Percentiles rank a stretch among this genome's conserved stretches.
These are phyloP conservation scores for Linepithema humile DNA, from an alignment of 1,140 invertebrate species.

Conservation along the genomic window DNA sequence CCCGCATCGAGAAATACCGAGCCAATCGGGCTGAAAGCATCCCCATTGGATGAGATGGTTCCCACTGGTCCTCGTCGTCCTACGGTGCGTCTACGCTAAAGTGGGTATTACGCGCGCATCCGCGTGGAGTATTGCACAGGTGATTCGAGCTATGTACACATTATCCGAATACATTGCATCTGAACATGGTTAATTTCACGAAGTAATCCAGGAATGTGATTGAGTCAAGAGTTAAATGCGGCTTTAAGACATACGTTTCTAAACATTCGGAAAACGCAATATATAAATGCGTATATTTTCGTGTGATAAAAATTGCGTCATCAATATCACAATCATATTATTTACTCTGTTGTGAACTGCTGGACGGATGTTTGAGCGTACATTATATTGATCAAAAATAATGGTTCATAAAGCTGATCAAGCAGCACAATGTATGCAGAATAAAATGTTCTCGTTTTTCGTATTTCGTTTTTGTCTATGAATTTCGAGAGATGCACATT, in stretches of 20 bases:
- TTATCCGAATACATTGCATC: neutral
- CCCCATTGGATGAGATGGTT: slow-evolving; percentile 66
- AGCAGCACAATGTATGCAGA: neutral
- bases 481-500: neutral
- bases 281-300: neutral
- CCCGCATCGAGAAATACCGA: slow-evolving; percentile 64
- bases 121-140: slow-evolving; percentile 10
- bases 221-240: neutral
- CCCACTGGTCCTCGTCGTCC: slow-evolving; percentile 53
- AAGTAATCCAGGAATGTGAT: neutral
- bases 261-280: neutral
- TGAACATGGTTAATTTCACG: neutral
- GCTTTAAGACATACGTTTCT: neutral
- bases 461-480: neutral
- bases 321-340: neutral
- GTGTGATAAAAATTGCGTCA: too few relatives aligned
- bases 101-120: slow-evolving; percentile 33
- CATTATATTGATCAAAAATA: neutral
- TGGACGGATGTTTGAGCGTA: neutral
- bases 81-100: slow-evolving; percentile 48
- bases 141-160: neutral
- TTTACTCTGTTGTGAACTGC: neutral
- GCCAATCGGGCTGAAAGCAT: slow-evolving; percentile 76
- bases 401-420: neutral
- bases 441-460: neutral